Conservation (phyloP, 2,113 vertebrate species). For the Tympanuchus pallidicinctus region DNA sequence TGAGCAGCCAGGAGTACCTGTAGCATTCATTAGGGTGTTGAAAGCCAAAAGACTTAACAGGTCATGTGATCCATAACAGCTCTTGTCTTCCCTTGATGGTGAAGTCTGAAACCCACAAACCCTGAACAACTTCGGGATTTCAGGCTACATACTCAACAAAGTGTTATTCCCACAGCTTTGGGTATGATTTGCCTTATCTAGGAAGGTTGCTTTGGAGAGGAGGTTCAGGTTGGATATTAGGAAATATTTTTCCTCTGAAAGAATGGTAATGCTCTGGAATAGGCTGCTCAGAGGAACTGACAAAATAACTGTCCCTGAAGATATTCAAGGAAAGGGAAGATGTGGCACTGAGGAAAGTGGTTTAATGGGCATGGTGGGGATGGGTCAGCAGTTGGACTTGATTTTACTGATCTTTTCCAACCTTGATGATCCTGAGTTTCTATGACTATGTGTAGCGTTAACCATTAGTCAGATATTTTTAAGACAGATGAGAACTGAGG, state of each 20-base stretch:
- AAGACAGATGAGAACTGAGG: neutral
- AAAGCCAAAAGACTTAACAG: neutral
- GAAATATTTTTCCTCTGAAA: no score
- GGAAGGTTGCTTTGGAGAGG: neutral
- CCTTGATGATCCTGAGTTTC: no score
- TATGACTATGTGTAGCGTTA: neutral
- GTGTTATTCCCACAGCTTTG: neutral
- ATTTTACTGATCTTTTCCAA: no score
- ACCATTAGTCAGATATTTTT: neutral
- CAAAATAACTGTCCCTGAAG: no score
- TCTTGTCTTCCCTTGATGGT: neutral
- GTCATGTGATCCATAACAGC: accelerated
- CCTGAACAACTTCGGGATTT: neutral
- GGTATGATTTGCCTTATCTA: accelerated
- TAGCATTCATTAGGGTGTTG: neutral
- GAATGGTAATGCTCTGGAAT: no score
- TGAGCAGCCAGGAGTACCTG: accelerated
- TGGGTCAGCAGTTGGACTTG: no score
- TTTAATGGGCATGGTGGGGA: no score
- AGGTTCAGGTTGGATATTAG: no score
- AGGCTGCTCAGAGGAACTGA: no score
- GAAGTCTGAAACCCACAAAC: neutral
- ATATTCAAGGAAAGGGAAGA: no score
- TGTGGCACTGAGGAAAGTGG: no score
- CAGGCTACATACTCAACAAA: neutral